Conservation (phyloP, 2,113 vertebrate genomes). For the Prionailurus viverrinus region DNA sequence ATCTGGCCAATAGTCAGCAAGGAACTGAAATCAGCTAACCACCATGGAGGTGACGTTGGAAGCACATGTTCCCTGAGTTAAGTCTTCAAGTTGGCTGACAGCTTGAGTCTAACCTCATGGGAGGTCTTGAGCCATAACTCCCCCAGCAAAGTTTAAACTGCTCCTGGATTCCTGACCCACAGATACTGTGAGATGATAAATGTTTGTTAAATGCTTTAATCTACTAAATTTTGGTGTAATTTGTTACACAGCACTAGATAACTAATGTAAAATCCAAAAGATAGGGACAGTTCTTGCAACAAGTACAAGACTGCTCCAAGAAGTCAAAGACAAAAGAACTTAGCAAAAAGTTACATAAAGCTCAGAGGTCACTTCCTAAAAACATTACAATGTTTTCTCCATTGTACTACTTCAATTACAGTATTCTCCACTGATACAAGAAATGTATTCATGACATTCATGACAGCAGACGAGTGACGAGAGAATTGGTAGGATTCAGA, state of each 20-base stretch:
- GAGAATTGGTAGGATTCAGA: constrained; percentile 14
- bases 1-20: background rate
- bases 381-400: background rate
- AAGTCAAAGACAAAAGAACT: background rate
- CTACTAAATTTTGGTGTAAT: background rate
- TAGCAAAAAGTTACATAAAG: background rate
- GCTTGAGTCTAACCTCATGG: background rate
- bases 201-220: background rate
- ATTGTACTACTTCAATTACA: background rate
- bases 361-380: background rate
- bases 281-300: background rate
- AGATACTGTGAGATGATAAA: background rate
- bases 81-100: background rate
- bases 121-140: background rate
- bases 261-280: background rate
- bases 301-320: background rate
- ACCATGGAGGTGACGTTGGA: background rate
- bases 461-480: background rate
- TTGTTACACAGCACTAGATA: background rate
- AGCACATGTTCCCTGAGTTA: background rate
- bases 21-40: background rate
- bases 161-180: background rate
- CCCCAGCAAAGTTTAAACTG: background rate
- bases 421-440: background rate
- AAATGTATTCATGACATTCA: background rate